These are phyloP conservation scores for Bombus soroeensis DNA, from an alignment of 1,140 invertebrate genomes.

Conservation along the genomic window DNA sequence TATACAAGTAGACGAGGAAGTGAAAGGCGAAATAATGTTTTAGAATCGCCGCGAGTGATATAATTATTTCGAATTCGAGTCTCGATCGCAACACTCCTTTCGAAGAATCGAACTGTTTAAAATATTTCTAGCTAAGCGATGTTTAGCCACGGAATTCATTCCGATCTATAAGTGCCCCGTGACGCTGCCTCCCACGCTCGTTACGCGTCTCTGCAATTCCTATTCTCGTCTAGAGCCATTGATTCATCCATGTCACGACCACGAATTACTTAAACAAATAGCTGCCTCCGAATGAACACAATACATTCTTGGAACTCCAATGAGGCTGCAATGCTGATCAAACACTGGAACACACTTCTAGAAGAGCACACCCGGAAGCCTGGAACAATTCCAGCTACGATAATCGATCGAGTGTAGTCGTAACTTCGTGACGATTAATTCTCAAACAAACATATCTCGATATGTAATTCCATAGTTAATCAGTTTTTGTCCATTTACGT, in stretches of 20 bases:
- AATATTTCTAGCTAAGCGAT: slow-evolving; percentile 7
- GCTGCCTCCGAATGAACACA: neutral
- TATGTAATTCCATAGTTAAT: too few relatives aligned
- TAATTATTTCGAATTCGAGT: neutral
- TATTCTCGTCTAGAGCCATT: slow-evolving; percentile 25
- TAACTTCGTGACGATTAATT: neutral
- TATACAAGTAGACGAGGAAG: neutral
- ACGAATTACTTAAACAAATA: slow-evolving; percentile 34
- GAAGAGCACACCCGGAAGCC: neutral
- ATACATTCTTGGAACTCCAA: slow-evolving; percentile 15
- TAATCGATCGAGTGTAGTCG: neutral
- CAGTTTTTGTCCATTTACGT: too few relatives aligned
- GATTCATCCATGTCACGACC: slow-evolving; percentile 37
- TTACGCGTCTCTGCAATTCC: slow-evolving; percentile 27
- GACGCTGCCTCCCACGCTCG: slow-evolving; percentile 24
- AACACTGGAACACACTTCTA: neutral
- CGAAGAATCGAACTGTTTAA: neutral
- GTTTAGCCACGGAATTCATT: neutral
- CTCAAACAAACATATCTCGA: too few relatives aligned
- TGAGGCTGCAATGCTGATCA: slow-evolving; percentile 16
- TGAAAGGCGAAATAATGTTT: neutral
- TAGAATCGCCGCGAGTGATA: too few relatives aligned
- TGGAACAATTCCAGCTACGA: neutral
- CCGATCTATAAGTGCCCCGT: slow-evolving; percentile 9
- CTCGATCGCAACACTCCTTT: neutral